Evolutionary conservation across 2,797 vertebrate genomes (phyloP), one percentile per base, ranked within the genome.

Genomic region (Ctenopoma multispine): DNA sequence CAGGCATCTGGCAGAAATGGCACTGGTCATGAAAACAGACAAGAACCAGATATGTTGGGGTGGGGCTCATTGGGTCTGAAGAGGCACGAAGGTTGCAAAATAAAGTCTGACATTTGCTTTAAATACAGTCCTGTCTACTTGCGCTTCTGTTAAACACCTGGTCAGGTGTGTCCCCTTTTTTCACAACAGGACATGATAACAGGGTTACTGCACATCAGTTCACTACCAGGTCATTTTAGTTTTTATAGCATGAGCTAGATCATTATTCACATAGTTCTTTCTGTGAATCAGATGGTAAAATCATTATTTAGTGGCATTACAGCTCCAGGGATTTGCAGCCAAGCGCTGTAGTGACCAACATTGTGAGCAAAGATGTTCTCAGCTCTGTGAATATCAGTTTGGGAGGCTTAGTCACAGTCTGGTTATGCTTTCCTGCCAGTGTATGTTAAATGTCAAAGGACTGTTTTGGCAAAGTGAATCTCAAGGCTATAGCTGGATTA

Each of bases 41-140:
- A 21, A 80, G 72, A 88, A 82, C 69, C 90, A 90, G 86, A 87
- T 75, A 66, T 21, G 31, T 65, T 4, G 29, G 66, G 71, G 72
- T 74, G 81, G 79, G 71, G 60, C 69, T 55, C 67, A 53, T 71
- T 65, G 47, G 44, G n/a, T 79, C 69, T 72, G 62, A 66, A 48
- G 48, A 63, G 58, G 72, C 60, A 46, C 56, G 55, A 65, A 68
- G 59, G 69, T 63, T 48, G 63, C 50, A 31, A 75, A 77, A 58
- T 56, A 58, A 65, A 70, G 50, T 27, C 11, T 29, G 41, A 23
- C 36, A 24, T 60, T 34, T 57, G 58, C 40, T 80, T 61, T 58
- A 66, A 72, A 82, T 53, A 61, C 66, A 77, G 61, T 66, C 49
- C 24, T 79, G 41, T 63, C 63, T 63, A 51, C 41, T 55, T 17